Conservation (phyloP, 2,113 vertebrate genomes). For the Catharus minimus region DNA sequence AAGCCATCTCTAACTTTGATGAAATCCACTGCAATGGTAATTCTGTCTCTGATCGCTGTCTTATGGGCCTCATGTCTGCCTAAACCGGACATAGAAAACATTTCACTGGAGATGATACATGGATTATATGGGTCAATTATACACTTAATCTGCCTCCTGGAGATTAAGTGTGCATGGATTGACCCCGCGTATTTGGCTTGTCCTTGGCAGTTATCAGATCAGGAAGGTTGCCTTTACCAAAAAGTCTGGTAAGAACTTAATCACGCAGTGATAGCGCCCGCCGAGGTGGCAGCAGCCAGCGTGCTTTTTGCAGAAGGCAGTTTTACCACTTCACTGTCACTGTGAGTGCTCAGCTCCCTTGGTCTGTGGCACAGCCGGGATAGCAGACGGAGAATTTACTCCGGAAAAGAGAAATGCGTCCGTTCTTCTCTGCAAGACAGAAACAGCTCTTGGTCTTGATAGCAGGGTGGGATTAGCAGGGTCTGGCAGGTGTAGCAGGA, state of each 20-base stretch:
- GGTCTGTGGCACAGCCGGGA: constrained; percentile 46
- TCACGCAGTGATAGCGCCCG: constrained; percentile 61
- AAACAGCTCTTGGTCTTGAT: not conserved
- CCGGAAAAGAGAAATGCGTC: not conserved
- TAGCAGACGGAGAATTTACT: constrained; percentile 36
- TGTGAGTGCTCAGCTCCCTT: constrained; percentile 18
- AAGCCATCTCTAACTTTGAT: constrained; percentile 88
- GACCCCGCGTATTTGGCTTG: constrained; percentile 92
- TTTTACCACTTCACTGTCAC: constrained; percentile 75
- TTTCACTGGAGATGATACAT: constrained; percentile 85
- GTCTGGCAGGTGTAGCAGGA: not conserved
- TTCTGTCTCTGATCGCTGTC: constrained; percentile 71
- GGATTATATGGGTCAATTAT: constrained; percentile 99
- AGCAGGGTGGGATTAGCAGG: not conserved
- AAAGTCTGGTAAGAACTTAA: constrained; percentile 82
- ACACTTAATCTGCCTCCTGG: constrained; percentile 96
- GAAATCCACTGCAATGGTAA: constrained; percentile 84
- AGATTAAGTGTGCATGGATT: constrained; percentile 93
- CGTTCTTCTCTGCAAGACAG: not conserved
- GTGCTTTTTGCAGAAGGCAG: constrained; percentile 60
- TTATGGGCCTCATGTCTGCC: constrained; percentile 69
- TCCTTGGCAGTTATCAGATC: constrained; percentile 94
- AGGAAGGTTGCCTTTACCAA: constrained; percentile 84
- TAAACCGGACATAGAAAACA: constrained; percentile 74
- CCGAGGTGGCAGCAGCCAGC: constrained; percentile 23